A percentile compares a stretch with the other conserved stretches of the same genome.
Evolutionary conservation across 2,888 invertebrate species (phyloP).

Genomic region (Tiliacea citrago): DNA sequence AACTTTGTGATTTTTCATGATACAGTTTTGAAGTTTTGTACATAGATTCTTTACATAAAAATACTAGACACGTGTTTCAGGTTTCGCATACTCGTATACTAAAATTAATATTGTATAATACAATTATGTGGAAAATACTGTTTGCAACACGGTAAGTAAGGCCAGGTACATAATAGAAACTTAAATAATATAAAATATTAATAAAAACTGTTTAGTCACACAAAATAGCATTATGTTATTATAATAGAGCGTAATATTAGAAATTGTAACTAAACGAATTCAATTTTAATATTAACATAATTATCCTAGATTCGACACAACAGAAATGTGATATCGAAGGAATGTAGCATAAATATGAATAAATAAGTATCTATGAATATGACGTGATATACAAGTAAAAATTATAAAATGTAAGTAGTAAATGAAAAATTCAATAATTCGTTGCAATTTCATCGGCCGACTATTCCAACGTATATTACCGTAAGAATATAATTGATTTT

Average conservation of each 20-base stretch:
- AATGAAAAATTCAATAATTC: slow-evolving; percentile 65
- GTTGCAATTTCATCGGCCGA: slow-evolving; percentile 58
- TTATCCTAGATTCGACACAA: background rate
- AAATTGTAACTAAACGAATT: slow-evolving; percentile 12
- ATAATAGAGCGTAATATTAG: slow-evolving; percentile 46
- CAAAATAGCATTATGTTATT: slow-evolving; percentile 7
- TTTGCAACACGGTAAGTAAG: background rate
- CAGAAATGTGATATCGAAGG: slow-evolving; percentile 17
- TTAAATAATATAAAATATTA: background rate
- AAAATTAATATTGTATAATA: too few relatives aligned
- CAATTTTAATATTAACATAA: slow-evolving; percentile 14
- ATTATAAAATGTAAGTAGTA: slow-evolving; percentile 24
- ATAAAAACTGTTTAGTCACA: slow-evolving; percentile 31
- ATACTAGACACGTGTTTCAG: too few relatives aligned
- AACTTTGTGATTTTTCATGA: too few relatives aligned
- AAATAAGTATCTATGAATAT: background rate
- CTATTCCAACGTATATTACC: slow-evolving; percentile 38
- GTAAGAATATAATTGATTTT: slow-evolving; percentile 70
- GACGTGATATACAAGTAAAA: slow-evolving; percentile 16
- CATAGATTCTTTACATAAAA: too few relatives aligned
- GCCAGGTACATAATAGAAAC: background rate
- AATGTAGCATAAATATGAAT: background rate
- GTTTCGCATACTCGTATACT: too few relatives aligned
- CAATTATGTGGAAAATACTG: background rate
- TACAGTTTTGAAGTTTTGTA: too few relatives aligned